phyloP scores from a whole-genome alignment of 2,797 vertebrate genomes.

The Alectoris magna region DNA sequence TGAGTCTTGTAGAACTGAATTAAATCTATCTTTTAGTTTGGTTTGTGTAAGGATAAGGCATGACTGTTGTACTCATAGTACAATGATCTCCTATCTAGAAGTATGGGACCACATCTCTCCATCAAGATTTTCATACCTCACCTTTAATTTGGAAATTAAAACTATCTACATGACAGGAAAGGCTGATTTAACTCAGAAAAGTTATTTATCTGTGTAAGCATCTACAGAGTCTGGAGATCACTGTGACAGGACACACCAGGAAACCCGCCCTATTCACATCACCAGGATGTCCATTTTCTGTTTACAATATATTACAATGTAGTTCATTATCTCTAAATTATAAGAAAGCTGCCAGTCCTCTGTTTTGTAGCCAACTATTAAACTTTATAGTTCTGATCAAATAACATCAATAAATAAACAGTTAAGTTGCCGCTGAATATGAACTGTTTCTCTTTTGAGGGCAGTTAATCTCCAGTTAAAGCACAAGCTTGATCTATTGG shows the following conservation, averaged over 20 bases:
- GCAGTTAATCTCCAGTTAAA: not conserved
- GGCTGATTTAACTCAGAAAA: not conserved
- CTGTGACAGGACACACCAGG: not conserved
- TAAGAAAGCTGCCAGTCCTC: not conserved
- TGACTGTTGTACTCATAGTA: not conserved
- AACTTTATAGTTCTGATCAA: not conserved
- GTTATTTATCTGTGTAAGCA: not conserved
- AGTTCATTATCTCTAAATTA: conserved; percentile 51
- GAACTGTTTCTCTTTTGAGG: not conserved
- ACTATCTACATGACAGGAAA: not conserved
- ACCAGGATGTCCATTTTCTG: not conserved
- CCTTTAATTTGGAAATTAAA: not conserved
- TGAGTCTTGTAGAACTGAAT: not conserved
- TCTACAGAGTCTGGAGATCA: not conserved
- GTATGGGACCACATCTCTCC: not conserved
- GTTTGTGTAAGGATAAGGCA: not conserved
- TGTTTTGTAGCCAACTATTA: conserved; percentile 34
- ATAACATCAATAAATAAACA: conserved; percentile 16
- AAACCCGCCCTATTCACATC: not conserved
- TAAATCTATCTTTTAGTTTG: not conserved
- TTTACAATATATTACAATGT: not conserved
- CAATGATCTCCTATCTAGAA: not conserved
- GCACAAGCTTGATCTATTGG: not conserved
- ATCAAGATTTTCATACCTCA: not conserved
- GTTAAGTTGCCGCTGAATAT: not conserved